A percentile compares a stretch with the other conserved stretches of the same genome.
Conservation (phyloP, 1,140 invertebrate species). For the Andricus grossulariae region DNA sequence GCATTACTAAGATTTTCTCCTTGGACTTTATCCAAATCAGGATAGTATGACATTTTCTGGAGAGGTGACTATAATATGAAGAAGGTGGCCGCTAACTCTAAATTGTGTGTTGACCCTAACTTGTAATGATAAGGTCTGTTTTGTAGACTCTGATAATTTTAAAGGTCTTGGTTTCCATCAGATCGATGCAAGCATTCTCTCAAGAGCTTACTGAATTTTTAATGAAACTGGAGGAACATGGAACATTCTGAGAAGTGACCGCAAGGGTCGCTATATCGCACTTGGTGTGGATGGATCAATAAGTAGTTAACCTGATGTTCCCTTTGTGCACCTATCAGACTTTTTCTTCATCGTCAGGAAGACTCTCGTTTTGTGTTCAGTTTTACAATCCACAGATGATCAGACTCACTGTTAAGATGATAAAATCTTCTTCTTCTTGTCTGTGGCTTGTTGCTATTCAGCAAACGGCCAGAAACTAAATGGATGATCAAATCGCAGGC, state of each 20-base stretch:
- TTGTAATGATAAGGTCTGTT: neutral
- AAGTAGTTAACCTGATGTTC: neutral
- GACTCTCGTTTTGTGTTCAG: too few species aligned
- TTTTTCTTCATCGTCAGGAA: too few species aligned
- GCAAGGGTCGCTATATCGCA: slow-evolving; percentile 9
- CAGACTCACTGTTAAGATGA: too few species aligned
- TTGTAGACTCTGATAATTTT: neutral
- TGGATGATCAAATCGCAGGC: too few species aligned
- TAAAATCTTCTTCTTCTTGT: neutral
- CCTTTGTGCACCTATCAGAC: neutral
- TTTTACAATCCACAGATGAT: too few species aligned
- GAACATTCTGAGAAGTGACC: slow-evolving; percentile 1
- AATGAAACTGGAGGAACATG: neutral
- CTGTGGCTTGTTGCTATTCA: neutral
- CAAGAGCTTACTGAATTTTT: slow-evolving; percentile 12
- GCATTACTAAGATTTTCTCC: slow-evolving; percentile 43
- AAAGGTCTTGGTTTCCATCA: neutral
- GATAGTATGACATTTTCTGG: too few species aligned
- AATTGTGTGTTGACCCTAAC: slow-evolving; percentile 8
- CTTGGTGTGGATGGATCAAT: slow-evolving; percentile 20
- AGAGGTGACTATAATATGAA: too few species aligned
- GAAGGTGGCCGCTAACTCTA: neutral
- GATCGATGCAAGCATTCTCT: slow-evolving; percentile 18
- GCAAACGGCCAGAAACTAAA: too few species aligned
- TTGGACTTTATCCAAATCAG: too few species aligned